Conservation (phyloP, 2,888 invertebrate genomes). For the Phalera bucephala region DNA sequence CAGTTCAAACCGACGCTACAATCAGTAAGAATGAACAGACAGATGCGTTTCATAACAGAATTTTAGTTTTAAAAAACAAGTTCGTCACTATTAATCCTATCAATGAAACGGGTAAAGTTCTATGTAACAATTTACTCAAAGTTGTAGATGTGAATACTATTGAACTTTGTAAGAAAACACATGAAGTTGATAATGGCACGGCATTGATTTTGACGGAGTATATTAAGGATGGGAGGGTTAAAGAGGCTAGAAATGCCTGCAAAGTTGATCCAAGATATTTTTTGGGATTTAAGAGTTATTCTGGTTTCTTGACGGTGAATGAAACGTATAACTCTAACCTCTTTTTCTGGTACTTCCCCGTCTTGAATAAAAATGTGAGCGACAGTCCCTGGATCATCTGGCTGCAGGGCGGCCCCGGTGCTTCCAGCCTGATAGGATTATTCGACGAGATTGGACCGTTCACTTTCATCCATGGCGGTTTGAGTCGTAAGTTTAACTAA, state of each 20-base stretch:
- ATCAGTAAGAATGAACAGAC: too few relatives aligned
- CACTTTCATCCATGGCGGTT: conserved; percentile 26
- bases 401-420: conserved; percentile 95
- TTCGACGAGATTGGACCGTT: conserved; percentile 75
- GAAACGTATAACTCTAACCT: conserved; percentile 87
- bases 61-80: too few relatives aligned
- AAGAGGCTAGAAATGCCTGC: conserved; percentile 58
- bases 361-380: conserved; percentile 55
- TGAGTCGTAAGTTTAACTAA: conserved; percentile 41
- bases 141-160: conserved; percentile 11
- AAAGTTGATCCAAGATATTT: conserved; percentile 53
- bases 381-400: conserved; percentile 89
- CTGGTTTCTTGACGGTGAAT: conserved; percentile 87
- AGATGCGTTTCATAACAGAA: too few relatives aligned
- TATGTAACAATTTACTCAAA: too few relatives aligned
- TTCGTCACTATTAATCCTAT: too few relatives aligned
- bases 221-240: conserved; percentile 55
- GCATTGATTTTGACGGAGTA: conserved; percentile 64
- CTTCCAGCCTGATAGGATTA: conserved; percentile 82
- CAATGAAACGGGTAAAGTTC: too few relatives aligned
- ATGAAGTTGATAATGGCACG: conserved; percentile 44
- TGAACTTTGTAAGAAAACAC: conserved; percentile 17
- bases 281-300: conserved; percentile 71
- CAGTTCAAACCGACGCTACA: conserved; percentile 8
- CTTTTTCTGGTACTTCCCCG: conserved; percentile 94